These are phyloP conservation scores for Goniozus legneri DNA, from an alignment of 1,140 invertebrate genomes.

Conservation along the genomic window DNA sequence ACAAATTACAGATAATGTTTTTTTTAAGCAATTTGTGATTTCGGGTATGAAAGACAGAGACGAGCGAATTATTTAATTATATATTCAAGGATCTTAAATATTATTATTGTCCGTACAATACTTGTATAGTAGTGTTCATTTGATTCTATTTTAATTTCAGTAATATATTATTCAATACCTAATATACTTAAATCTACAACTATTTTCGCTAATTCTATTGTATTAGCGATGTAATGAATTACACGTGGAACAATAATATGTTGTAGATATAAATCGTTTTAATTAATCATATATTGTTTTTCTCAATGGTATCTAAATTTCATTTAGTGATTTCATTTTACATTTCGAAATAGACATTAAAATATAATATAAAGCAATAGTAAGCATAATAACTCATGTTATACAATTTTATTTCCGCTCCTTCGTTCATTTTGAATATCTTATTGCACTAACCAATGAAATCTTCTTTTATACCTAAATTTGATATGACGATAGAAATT, in stretches of 20 bases:
- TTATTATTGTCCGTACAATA: slow-evolving; percentile 52
- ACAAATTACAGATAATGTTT: too few relatives aligned
- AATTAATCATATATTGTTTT: background rate
- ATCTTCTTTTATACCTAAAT: too few relatives aligned
- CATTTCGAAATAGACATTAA: too few relatives aligned
- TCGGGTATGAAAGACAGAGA: too few relatives aligned
- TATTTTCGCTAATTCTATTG: slow-evolving; percentile 36
- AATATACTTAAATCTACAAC: slow-evolving; percentile 39
- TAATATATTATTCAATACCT: slow-evolving; percentile 33
- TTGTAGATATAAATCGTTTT: slow-evolving; percentile 20
- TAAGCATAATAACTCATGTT: too few relatives aligned
- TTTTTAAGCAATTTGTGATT: too few relatives aligned
- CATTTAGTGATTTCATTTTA: too few relatives aligned
- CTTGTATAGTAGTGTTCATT: slow-evolving; percentile 39
- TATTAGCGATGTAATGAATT: slow-evolving; percentile 31
- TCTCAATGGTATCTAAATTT: background rate
- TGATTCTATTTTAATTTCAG: slow-evolving; percentile 33
- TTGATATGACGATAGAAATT: too few relatives aligned
- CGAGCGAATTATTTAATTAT: slow-evolving; percentile 28
- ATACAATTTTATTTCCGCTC: too few relatives aligned
- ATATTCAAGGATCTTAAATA: slow-evolving; percentile 47
- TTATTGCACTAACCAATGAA: too few relatives aligned
- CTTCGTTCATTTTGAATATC: too few relatives aligned
- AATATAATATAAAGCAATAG: too few relatives aligned
- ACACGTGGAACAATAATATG: slow-evolving; percentile 34